Evolutionary conservation across 1,140 invertebrate genomes (phyloP).

Genomic region (Artemia franciscana): DNA sequence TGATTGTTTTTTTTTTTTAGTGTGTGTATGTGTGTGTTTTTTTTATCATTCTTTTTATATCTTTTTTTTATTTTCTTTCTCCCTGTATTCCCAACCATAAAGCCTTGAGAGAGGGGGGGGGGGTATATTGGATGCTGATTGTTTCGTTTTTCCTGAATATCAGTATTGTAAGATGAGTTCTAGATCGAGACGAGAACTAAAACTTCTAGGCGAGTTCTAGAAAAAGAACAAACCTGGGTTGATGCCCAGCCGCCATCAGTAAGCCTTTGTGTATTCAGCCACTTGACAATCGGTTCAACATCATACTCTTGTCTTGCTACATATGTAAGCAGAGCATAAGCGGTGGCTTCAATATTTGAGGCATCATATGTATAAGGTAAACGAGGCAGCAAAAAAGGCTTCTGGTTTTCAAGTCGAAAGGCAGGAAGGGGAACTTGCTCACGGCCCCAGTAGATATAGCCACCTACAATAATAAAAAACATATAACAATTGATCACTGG

Average conservation of each 20-base stretch:
- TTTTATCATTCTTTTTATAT: too few species aligned
- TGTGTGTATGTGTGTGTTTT: too few species aligned
- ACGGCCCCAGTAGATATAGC: constrained; percentile 62
- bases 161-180: too few species aligned
- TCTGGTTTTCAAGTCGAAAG: constrained; percentile 66
- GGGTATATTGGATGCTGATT: too few species aligned
- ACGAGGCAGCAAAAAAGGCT: constrained; percentile 63
- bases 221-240: constrained; percentile 36
- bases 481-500: too few species aligned
- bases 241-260: constrained; percentile 86
- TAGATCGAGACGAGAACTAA: too few species aligned
- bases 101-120: too few species aligned
- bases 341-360: constrained; percentile 73
- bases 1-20: too few species aligned
- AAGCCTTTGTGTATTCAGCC: constrained; percentile 72
- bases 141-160: too few species aligned
- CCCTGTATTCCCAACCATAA: too few species aligned
- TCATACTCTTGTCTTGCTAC: constrained; percentile 53
- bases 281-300: constrained; percentile 63
- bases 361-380: constrained; percentile 67
- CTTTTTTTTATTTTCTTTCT: too few species aligned
- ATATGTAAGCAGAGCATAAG: constrained; percentile 73
- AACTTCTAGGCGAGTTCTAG: neutral
- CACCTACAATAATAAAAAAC: constrained; percentile 27
- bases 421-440: constrained; percentile 47